Base-by-base conservation (phyloP, 2,888 invertebrate genomes). In the Meghimatium bilineatum region DNA sequence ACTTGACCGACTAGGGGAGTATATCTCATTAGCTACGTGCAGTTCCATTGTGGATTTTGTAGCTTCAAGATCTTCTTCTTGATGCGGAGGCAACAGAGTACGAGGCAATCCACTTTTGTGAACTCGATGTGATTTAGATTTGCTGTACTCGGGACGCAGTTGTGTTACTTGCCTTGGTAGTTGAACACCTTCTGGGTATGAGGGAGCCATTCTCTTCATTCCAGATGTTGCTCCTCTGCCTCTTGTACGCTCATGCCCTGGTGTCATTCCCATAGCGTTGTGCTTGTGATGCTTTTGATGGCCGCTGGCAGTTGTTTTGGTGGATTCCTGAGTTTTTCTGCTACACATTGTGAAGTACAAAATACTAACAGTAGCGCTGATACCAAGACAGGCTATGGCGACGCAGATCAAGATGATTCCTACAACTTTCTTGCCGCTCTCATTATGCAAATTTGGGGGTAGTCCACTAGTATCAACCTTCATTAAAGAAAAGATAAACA, bases 391-490 rank as follows among this genome's bases (percentile, higher is more conserved):
- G 12, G 86, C 83, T 26, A 90, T 44, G 69, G 91, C 90, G 29
- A 88, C 89, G 44, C 87, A 88, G n/a, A 89, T 91, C 10, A 91
- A 85, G 71, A 91, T 90, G 67, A 91, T 91, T 17, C 91, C 91
- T n/a, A 91, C 89, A 14, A 90, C 79, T 36, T 83, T 86, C 83
- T 91, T 90, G 49, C 91, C 91, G 56, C 90, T 89, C 44, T 90
- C 90, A 72, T 89, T 91, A 80, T 90, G 89, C 26, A 89, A 86
- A 76, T 90, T 89, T 0, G 90, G 89, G 0, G 91, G 90, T n/a
- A 91, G 87, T 14, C 91, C 86, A 26, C 87, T 84, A 17, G 87
- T 89, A 87, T 91, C 90, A 76, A 91, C 84, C 84, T 84, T 29
- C n/a, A 56, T 14, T 6, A 56, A 20, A 56, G 20, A 56, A 56